Conservation (phyloP, 2,797 vertebrate species). For the Pangasius djambal region DNA sequence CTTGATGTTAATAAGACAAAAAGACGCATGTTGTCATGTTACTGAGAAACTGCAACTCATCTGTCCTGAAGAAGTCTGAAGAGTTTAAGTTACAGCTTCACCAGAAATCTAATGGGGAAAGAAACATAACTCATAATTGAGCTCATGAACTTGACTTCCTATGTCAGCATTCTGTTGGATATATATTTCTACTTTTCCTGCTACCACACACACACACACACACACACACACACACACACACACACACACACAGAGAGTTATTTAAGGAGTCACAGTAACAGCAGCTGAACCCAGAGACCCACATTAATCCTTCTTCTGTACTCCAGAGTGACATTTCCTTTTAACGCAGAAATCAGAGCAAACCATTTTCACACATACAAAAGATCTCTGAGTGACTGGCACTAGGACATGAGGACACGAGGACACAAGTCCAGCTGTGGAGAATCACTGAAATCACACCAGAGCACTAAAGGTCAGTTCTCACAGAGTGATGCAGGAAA, state of each 20-base stretch:
- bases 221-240: constrained; percentile 12
- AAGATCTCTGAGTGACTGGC: constrained; percentile 25
- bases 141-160: neutral
- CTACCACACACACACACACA: constrained; percentile 4
- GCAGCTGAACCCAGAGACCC: neutral
- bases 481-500: neutral
- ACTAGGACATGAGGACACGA: neutral
- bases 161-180: neutral
- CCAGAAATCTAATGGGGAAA: neutral
- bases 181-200: neutral
- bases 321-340: neutral
- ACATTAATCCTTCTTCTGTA: neutral
- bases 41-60: neutral
- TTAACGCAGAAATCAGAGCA: neutral
- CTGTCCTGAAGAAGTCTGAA: neutral
- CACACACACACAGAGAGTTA: neutral
- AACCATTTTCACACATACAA: neutral
- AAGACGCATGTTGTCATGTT: no score
- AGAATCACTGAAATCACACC: constrained; percentile 15
- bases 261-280: neutral
- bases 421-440: constrained; percentile 33
- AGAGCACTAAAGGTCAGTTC: constrained; percentile 23
- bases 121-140: neutral
- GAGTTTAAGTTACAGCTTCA: neutral
- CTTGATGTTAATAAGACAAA: neutral